phyloP scores from a whole-genome alignment of 2,888 invertebrate species.

The Chromoteleia sp. region DNA sequence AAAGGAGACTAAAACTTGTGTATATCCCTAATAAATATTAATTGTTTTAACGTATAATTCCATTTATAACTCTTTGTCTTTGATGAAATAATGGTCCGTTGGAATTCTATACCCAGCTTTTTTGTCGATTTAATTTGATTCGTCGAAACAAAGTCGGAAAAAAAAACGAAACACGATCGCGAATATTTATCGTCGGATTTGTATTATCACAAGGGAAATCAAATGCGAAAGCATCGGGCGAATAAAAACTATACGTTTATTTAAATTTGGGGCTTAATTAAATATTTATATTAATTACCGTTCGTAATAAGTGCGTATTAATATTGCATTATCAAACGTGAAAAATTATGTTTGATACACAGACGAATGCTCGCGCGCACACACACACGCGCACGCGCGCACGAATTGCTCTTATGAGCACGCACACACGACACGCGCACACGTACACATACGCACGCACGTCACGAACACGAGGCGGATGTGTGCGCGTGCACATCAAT shows the following conservation, averaged over 20 bases:
- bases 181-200: constrained; percentile 16
- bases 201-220: constrained; percentile 16
- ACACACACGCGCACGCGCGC: not conserved
- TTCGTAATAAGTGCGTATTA: constrained; percentile 37
- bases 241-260: constrained; percentile 25
- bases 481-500: constrained; percentile 19
- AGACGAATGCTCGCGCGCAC: too few relatives aligned
- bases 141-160: constrained; percentile 9
- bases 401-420: too few relatives aligned
- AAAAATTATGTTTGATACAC: constrained; percentile 35
- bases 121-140: not conserved
- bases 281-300: constrained; percentile 61
- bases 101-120: not conserved
- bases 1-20: too few relatives aligned
- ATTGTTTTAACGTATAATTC: too few relatives aligned
- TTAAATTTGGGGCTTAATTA: constrained; percentile 52
- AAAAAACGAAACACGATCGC: constrained; percentile 7
- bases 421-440: too few relatives aligned
- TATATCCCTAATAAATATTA: too few relatives aligned
- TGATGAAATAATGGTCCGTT: not conserved
- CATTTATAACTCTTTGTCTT: not conserved
- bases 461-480: not conserved
- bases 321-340: constrained; percentile 44
- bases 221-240: not conserved
- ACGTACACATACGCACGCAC: not conserved